phyloP scores from a whole-genome alignment of 2,113 vertebrate genomes.

The Neotragus moschatus region DNA sequence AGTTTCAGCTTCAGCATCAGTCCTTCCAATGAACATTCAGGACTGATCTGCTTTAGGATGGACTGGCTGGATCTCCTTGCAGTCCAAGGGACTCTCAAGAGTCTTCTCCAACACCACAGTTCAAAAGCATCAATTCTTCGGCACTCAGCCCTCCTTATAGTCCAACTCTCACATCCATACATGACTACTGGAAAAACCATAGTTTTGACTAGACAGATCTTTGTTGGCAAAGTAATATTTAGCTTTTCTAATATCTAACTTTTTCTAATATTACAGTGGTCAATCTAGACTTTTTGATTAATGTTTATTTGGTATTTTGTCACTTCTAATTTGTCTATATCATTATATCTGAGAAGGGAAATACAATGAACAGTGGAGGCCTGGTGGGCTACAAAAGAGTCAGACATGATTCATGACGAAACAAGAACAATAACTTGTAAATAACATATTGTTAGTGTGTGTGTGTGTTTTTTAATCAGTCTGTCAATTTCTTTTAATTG shows the following conservation, averaged over 20 bases:
- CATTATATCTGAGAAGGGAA: not conserved
- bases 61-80: not conserved
- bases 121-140: accelerated
- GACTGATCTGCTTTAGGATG: not conserved
- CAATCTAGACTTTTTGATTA: not conserved
- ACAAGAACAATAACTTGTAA: not conserved
- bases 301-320: not conserved
- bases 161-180: not conserved
- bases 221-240: not conserved
- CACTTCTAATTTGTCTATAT: not conserved
- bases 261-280: not conserved
- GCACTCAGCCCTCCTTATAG: accelerated
- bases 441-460: not conserved
- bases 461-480: not conserved
- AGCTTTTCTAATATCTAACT: not conserved
- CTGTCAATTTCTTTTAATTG: not conserved
- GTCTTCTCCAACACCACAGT: not conserved
- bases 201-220: not conserved
- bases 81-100: not conserved
- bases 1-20: not conserved
- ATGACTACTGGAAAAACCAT: not conserved
- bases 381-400: not conserved
- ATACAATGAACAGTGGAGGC: not conserved
- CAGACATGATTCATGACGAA: not conserved
- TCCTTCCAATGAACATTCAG: not conserved